phyloP scores from a whole-genome alignment of 2,888 invertebrate species.

The Dioctria rufipes region DNA sequence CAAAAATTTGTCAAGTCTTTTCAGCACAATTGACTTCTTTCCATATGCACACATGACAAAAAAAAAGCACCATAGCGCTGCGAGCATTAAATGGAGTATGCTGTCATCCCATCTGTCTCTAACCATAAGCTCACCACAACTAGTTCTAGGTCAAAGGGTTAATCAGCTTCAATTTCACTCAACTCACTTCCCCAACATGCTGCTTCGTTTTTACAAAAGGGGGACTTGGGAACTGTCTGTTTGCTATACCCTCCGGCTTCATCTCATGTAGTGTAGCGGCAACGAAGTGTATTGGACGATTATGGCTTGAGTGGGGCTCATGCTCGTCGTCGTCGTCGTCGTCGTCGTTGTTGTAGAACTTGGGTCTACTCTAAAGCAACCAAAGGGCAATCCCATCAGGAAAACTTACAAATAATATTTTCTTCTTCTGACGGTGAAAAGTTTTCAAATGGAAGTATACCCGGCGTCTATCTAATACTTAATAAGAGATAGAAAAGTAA shows the following conservation, averaged over 20 bases:
- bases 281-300: constrained; percentile 56
- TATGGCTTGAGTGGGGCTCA: constrained; percentile 57
- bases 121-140: constrained; percentile 55
- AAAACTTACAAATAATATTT: constrained; percentile 63
- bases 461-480: background rate
- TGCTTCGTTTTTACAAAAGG: background rate
- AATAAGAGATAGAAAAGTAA: background rate
- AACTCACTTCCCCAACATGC: constrained; percentile 26
- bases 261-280: constrained; percentile 19
- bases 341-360: too few relatives aligned
- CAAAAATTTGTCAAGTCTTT: too few relatives aligned
- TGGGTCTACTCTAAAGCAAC: background rate
- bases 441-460: background rate
- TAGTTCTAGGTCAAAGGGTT: constrained; percentile 63
- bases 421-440: constrained; percentile 23
- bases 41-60: too few relatives aligned
- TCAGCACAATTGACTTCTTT: too few relatives aligned
- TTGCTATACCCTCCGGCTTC: constrained; percentile 15
- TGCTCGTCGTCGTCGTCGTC: constrained; percentile 61
- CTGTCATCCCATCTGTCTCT: too few relatives aligned
- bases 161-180: constrained; percentile 62
- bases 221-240: background rate
- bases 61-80: background rate
- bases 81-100: too few relatives aligned
- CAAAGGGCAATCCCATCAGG: constrained; percentile 71